Percentiles rank a stretch among this genome's conserved stretches.
phyloP scores from a whole-genome alignment of 2,113 vertebrate species.

The Mobula birostris region DNA sequence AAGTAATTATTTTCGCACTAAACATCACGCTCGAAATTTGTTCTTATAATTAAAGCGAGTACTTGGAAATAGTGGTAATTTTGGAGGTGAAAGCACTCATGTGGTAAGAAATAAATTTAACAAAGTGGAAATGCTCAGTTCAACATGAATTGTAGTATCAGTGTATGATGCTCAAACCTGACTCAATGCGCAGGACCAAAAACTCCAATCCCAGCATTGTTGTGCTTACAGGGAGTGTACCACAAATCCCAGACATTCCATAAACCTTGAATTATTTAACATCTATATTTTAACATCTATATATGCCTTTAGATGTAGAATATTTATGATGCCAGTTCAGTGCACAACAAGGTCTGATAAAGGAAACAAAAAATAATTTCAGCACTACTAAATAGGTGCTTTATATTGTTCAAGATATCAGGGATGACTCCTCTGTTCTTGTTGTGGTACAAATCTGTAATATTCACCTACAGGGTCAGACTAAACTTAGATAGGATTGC shows the following conservation, averaged over 20 bases:
- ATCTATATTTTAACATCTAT: too few species aligned
- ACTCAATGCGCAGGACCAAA: neutral
- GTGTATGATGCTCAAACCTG: neutral
- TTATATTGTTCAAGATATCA: too few species aligned
- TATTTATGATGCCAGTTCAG: too few species aligned
- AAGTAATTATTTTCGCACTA: neutral
- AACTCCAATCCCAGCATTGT: neutral
- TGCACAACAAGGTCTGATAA: too few species aligned
- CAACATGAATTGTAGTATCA: neutral
- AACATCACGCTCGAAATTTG: neutral
- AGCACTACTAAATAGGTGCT: too few species aligned
- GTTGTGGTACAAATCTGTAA: too few species aligned
- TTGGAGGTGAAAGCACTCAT: neutral
- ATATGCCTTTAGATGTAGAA: too few species aligned
- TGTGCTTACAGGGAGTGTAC: neutral
- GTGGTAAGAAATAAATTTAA: neutral
- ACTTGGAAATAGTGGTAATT: neutral
- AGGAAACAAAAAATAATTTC: too few species aligned
- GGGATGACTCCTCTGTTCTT: too few species aligned
- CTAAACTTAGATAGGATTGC: too few species aligned
- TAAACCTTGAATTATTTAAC: too few species aligned
- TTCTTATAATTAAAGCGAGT: neutral
- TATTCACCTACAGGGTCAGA: too few species aligned
- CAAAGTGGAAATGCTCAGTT: neutral
- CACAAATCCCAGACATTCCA: neutral